phyloP scores from a whole-genome alignment of 2,113 vertebrate genomes.

The Parus major region DNA sequence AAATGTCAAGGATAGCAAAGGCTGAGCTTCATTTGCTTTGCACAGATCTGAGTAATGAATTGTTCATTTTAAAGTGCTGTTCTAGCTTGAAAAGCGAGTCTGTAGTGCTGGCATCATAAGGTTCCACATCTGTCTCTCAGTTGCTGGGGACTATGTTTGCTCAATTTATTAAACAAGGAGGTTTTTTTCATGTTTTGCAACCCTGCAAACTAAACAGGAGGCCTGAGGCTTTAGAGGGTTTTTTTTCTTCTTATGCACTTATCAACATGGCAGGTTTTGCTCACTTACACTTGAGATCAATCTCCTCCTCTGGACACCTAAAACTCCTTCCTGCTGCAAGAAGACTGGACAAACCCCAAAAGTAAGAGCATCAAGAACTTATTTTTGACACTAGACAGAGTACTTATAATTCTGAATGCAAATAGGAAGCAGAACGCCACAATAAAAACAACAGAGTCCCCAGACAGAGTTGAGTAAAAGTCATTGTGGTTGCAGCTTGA shows the following conservation, averaged over 20 bases:
- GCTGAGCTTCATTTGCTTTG: constrained; percentile 59
- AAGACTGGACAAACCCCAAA: neutral
- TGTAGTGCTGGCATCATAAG: constrained; percentile 1
- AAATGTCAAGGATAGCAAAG: constrained; percentile 64
- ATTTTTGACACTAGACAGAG: neutral
- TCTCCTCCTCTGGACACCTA: neutral
- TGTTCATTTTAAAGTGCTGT: constrained; percentile 61
- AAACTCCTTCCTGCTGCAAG: neutral
- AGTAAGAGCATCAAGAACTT: neutral
- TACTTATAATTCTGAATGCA: neutral
- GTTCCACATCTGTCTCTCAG: constrained; percentile 45
- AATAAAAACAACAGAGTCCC: constrained; percentile 4
- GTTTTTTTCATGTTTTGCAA: neutral
- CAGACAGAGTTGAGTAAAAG: neutral
- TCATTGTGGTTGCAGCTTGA: neutral
- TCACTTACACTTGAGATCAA: neutral
- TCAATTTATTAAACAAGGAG: neutral
- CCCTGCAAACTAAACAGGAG: neutral
- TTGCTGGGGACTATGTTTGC: neutral
- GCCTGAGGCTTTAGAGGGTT: neutral
- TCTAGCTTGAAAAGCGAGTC: constrained; percentile 13
- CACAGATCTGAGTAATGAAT: constrained; percentile 40
- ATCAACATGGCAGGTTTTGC: neutral
- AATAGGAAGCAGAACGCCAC: neutral
- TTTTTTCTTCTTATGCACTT: neutral